Conservation (phyloP, 2,888 invertebrate species). For the Chironomus riparius region DNA sequence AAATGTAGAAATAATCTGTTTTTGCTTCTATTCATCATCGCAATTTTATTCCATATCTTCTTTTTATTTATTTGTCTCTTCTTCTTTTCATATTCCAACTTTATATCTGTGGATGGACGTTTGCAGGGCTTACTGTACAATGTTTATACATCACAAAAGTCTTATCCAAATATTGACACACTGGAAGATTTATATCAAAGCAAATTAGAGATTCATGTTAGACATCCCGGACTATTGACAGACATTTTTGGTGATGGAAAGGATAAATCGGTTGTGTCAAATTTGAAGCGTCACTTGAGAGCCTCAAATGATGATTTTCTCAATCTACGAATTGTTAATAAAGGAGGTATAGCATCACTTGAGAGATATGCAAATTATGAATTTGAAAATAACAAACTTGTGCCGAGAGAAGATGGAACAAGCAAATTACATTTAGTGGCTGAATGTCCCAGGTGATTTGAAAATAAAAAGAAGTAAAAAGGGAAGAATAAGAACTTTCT, state of each 20-base stretch:
- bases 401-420: constrained; percentile 27
- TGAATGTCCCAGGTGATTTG: constrained; percentile 30
- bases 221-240: constrained; percentile 28
- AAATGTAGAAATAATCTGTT: constrained; percentile 19
- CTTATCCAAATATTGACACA: constrained; percentile 30
- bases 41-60: background rate
- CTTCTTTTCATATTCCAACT: background rate
- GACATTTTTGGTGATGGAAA: constrained; percentile 29
- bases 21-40: constrained; percentile 20
- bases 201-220: constrained; percentile 27
- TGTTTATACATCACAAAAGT: constrained; percentile 29
- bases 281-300: constrained; percentile 22
- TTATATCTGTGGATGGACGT: background rate
- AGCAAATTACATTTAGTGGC: constrained; percentile 28
- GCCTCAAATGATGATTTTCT: constrained; percentile 20
- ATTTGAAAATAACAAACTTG: background rate
- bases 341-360: constrained; percentile 19
- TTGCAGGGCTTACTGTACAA: constrained; percentile 29
- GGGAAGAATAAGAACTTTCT: too few species aligned
- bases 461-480: background rate
- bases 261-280: constrained; percentile 26
- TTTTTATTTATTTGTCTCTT: background rate
- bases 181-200: constrained; percentile 29
- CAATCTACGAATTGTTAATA: background rate
- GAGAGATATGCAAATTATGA: background rate